phyloP scores from a whole-genome alignment of 2,113 vertebrate genomes.

The Redunca redunca region DNA sequence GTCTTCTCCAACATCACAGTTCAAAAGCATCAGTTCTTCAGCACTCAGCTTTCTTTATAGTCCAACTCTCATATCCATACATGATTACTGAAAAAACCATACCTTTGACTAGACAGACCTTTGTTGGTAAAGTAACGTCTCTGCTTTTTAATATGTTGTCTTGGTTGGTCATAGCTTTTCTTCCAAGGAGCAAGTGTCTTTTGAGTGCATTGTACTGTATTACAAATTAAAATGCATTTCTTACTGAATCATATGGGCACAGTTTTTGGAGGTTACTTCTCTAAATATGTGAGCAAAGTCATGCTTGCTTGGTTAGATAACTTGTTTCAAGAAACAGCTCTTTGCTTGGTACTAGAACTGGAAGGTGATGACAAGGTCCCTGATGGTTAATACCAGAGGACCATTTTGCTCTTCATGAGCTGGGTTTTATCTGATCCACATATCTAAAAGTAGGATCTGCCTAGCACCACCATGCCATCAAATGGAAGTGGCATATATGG shows the following conservation, averaged over 20 bases:
- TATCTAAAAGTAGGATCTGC: neutral
- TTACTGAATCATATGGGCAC: neutral
- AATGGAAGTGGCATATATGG: neutral
- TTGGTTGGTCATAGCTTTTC: neutral
- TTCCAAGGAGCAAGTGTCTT: neutral
- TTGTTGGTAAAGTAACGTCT: neutral
- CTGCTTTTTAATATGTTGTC: neutral
- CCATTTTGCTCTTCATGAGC: fast-evolving
- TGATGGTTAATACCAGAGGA: neutral
- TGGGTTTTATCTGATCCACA: neutral
- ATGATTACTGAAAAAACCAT: neutral
- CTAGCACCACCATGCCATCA: neutral
- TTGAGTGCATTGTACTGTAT: neutral
- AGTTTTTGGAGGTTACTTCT: neutral
- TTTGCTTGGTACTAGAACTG: neutral
- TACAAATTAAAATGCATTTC: conserved; percentile 11
- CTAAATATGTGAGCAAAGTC: neutral
- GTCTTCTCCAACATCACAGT: neutral
- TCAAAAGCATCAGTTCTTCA: neutral
- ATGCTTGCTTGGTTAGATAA: neutral
- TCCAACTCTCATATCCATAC: neutral
- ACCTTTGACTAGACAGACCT: neutral
- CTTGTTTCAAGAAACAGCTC: neutral
- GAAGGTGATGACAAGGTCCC: neutral
- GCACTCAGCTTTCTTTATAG: neutral